phyloP scores from a whole-genome alignment of 2,113 vertebrate species.

The Rana temporaria region DNA sequence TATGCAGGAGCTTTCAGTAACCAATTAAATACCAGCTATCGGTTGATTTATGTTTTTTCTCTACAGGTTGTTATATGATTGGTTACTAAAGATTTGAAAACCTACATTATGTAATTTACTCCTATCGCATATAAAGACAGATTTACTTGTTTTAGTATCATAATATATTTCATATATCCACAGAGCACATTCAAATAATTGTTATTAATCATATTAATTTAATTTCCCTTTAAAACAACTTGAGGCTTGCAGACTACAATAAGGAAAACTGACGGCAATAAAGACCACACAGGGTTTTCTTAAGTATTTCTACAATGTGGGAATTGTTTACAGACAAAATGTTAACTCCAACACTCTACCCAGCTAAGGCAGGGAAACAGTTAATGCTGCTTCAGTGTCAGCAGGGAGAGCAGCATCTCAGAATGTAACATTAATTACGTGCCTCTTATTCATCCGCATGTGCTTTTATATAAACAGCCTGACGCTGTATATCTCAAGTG shows the following conservation, averaged over 20 bases:
- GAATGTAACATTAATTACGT: conserved; percentile 54
- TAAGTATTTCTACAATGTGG: conserved; percentile 15
- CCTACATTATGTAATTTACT: too few relatives aligned
- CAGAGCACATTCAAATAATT: too few relatives aligned
- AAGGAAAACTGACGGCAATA: background rate
- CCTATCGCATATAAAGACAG: too few relatives aligned
- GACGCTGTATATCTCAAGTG: conserved; percentile 52
- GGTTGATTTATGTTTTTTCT: too few relatives aligned
- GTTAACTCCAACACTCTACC: background rate
- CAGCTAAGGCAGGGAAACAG: conserved; percentile 5
- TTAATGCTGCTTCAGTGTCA: conserved; percentile 35
- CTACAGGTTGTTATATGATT: too few relatives aligned
- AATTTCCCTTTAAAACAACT: background rate
- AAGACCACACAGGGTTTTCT: background rate
- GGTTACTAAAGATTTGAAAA: too few relatives aligned
- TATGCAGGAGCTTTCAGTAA: background rate
- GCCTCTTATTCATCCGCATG: conserved; percentile 56
- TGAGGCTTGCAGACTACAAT: background rate
- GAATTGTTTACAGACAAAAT: background rate
- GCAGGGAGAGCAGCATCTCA: conserved; percentile 21
- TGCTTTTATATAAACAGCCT: conserved; percentile 56
- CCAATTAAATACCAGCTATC: background rate
- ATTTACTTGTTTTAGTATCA: too few relatives aligned
- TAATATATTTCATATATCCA: too few relatives aligned
- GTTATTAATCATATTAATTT: too few relatives aligned